Evolutionary conservation across 1,140 invertebrate species (phyloP).

Genomic region (Mizuhopecten yessoensis): DNA sequence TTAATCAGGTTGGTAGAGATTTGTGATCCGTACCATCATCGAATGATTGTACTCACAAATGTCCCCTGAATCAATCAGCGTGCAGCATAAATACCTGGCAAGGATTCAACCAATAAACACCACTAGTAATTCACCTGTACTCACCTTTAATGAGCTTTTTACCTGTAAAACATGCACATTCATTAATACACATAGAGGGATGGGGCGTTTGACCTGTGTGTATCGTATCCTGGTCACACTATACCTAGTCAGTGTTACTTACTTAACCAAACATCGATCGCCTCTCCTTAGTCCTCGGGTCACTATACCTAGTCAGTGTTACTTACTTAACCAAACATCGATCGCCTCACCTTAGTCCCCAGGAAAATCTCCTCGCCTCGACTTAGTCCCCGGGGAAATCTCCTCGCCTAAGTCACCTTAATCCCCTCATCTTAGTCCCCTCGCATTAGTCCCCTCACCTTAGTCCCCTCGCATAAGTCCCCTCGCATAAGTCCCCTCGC

Average conservation of each 20-base stretch:
- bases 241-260: neutral
- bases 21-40: neutral
- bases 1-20: conserved; percentile 1
- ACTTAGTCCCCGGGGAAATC: neutral
- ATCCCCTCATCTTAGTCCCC: neutral
- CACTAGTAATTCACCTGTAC: neutral
- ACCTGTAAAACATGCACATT: conserved; percentile 14
- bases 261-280: neutral
- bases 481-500: too few relatives aligned
- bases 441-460: neutral
- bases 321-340: neutral
- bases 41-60: neutral
- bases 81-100: neutral
- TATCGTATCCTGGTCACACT: neutral
- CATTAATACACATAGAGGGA: neutral
- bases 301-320: too few relatives aligned
- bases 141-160: neutral
- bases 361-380: too few relatives aligned
- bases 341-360: neutral
- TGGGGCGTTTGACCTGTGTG: conserved; percentile 12
- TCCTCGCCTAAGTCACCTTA: too few relatives aligned
- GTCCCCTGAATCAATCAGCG: neutral
- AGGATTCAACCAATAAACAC: neutral
- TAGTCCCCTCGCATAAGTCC: too few relatives aligned
- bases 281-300: neutral